Evolutionary conservation across 2,888 invertebrate species (phyloP).

Genomic region (Leucophenga maculata): DNA sequence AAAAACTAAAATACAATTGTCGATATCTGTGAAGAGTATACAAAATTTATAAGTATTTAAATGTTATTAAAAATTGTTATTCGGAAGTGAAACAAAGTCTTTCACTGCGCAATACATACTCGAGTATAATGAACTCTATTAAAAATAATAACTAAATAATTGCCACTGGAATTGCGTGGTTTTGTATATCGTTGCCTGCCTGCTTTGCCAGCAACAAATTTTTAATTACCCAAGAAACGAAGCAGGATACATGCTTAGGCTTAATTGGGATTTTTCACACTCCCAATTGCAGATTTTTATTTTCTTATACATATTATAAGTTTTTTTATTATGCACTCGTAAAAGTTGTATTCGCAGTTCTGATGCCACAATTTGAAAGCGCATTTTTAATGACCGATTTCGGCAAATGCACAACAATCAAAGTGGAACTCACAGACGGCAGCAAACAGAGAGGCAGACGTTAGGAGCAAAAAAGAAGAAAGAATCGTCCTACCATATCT

Average conservation of each 20-base stretch:
- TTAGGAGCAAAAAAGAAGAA: neutral
- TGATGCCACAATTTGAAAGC: conserved; percentile 14
- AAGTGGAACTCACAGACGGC: conserved; percentile 18
- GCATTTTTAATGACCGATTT: conserved; percentile 38
- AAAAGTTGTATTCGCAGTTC: conserved; percentile 8
- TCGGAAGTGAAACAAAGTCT: neutral
- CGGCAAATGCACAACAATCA: conserved; percentile 39
- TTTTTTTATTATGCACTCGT: conserved; percentile 14
- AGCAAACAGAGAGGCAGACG: neutral
- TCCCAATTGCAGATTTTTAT: conserved; percentile 2
- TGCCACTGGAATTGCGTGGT: too few species aligned
- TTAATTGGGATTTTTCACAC: conserved; percentile 11
- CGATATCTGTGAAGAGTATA: too few species aligned
- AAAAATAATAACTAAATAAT: too few species aligned
- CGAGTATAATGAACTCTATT: too few species aligned
- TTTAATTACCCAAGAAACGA: neutral
- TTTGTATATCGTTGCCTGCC: too few species aligned
- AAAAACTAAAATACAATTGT: too few species aligned
- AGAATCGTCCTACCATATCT: neutral
- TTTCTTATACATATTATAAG: conserved; percentile 9
- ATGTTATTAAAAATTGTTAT: too few species aligned
- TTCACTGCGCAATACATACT: neutral
- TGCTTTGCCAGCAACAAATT: neutral
- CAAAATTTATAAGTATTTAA: too few species aligned
- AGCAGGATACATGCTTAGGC: conserved; percentile 1